Conservation (phyloP, 2,888 invertebrate species). For the Gastrophysa polygoni region DNA sequence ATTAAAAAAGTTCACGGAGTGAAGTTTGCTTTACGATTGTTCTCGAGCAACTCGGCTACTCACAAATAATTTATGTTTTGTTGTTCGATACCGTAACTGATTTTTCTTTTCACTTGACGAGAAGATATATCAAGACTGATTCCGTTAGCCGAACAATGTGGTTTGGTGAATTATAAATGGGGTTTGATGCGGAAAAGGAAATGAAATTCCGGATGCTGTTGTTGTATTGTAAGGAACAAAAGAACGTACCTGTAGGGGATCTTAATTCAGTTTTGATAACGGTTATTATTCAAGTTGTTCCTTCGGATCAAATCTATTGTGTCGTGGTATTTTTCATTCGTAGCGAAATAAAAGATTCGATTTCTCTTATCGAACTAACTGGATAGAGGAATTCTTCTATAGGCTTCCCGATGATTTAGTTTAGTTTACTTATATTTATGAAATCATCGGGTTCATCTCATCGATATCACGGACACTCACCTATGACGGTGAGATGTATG, state of each 20-base stretch:
- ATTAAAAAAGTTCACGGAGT: not conserved
- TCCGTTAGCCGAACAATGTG: not conserved
- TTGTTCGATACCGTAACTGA: not conserved
- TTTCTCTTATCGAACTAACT: no score
- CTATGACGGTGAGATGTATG: conserved; percentile 87
- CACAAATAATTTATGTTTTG: not conserved
- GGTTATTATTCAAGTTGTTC: not conserved
- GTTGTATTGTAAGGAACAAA: not conserved
- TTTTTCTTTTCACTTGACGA: not conserved
- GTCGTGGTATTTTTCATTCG: not conserved
- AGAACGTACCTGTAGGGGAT: not conserved
- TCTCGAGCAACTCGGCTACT: not conserved
- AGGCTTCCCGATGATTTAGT: no score
- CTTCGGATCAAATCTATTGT: not conserved
- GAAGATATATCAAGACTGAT: not conserved
- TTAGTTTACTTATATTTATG: no score
- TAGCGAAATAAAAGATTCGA: not conserved
- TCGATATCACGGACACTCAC: conserved; percentile 74
- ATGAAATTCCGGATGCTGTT: not conserved
- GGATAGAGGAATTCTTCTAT: no score
- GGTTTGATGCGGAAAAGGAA: not conserved
- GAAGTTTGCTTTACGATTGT: not conserved
- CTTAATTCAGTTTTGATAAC: not conserved
- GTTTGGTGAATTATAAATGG: not conserved
- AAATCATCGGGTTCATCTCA: no score